Base-by-base conservation (phyloP, 2,113 vertebrate species). In the Motacilla tschutschensis region DNA sequence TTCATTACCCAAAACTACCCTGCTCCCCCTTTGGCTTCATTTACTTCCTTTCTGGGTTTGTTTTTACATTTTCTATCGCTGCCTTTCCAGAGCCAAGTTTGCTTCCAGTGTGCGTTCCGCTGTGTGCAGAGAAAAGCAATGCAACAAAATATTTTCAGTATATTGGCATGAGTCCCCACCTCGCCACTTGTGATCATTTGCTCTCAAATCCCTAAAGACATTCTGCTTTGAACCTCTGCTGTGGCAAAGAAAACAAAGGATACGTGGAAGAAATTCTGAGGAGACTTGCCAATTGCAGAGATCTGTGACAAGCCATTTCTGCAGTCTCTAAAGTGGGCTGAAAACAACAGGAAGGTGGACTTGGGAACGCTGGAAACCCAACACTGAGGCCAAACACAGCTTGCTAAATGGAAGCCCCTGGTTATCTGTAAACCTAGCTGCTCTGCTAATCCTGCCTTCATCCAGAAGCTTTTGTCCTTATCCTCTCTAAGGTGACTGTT, bases 21-120 rank as follows among this genome's bases (percentile, higher is more conserved):
- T 72, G 46, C 72, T 80, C 86, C 89, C 93, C 55, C 70, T 85
- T 81, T 65, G 54, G 85, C 83, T 85, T 74, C 59, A 65, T 83
- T 28, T 53, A 92, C 89, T 92, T 93, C 89, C 91, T 89, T 95
- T 91, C 94, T 89, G 77, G 69, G 69, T 93, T 89, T 92, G 79
- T 93, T 92, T 89, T 75, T 80, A 78, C 87, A 80, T 93, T 93
- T 87, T 93, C 90, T 94, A 85, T 83, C 85, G 85, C 83, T 92
- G 85, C 83, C 54, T 89, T 90, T 85, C 88, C 93, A 85, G 72
- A 89, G 87, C 85, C 21, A 79, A 87, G 85, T 89, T 93, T 83
- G 67, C 64, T 93, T 95, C 81, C 94, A 91, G 78, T 22, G 60
- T 36, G 88, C 7, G 2, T 83, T 93, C 55, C 57, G 84, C 83